These are phyloP conservation scores for Micromesistius poutassou DNA, from an alignment of 2,797 vertebrate species.

Conservation along the genomic window DNA sequence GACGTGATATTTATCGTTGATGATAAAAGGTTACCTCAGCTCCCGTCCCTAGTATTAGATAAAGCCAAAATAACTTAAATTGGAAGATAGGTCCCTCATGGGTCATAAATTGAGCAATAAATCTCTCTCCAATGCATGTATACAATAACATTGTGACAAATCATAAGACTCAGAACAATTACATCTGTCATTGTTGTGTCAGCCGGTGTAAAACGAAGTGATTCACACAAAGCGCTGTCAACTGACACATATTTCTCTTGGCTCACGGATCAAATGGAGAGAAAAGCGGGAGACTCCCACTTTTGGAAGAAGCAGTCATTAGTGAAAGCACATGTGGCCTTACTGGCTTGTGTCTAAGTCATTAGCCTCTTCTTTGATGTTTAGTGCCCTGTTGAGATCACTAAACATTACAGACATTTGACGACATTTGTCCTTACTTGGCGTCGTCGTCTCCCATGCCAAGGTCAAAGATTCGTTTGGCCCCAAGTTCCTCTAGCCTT, in stretches of 20 bases:
- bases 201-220: background rate
- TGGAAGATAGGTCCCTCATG: background rate
- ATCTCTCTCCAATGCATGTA: background rate
- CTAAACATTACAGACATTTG: background rate
- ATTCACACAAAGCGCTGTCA: background rate
- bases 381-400: background rate
- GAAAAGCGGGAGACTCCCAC: background rate
- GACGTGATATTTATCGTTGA: background rate
- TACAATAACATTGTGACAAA: background rate
- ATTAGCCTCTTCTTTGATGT: background rate
- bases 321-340: background rate
- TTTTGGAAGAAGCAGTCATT: background rate
- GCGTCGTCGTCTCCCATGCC: conserved; percentile 92
- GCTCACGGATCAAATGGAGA: background rate
- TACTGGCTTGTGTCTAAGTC: background rate
- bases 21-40: background rate
- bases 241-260: background rate
- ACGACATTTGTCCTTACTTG: conserved; percentile 78
- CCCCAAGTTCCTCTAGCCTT: conserved; percentile 87
- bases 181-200: background rate
- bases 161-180: background rate
- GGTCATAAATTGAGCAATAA: background rate
- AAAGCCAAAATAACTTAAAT: background rate
- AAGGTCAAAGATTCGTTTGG: conserved; percentile 89
- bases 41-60: background rate